Evolutionary conservation across 2,888 invertebrate genomes (phyloP).

Genomic region (Lapara coniferarum): DNA sequence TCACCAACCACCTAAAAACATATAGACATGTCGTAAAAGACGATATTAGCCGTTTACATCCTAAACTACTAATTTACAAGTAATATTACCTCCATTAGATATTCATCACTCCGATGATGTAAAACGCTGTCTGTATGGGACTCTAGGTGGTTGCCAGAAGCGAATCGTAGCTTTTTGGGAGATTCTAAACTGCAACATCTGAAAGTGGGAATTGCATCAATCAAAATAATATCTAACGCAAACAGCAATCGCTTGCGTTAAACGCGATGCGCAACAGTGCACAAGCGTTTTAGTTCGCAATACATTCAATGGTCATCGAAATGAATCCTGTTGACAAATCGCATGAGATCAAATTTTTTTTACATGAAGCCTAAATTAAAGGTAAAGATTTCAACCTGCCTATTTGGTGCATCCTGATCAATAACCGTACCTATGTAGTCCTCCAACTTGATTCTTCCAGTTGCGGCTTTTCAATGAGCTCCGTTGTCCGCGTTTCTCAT

Average conservation of each 20-base stretch:
- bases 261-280: too few relatives aligned
- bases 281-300: too few relatives aligned
- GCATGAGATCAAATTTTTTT: too few relatives aligned
- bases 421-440: constrained; percentile 68
- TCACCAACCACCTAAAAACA: constrained; percentile 82
- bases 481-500: constrained; percentile 60
- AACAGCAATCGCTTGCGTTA: too few relatives aligned
- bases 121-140: constrained; percentile 80
- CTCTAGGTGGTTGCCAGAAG: constrained; percentile 86
- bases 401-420: too few relatives aligned
- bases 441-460: constrained; percentile 79
- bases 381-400: too few relatives aligned
- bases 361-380: too few relatives aligned
- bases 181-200: constrained; percentile 92
- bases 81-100: constrained; percentile 74
- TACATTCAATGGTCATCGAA: too few relatives aligned
- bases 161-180: constrained; percentile 91
- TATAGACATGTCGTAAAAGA: background rate
- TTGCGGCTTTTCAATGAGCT: constrained; percentile 88
- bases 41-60: too few relatives aligned
- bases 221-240: background rate
- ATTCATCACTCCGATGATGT: constrained; percentile 80
- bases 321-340: too few relatives aligned
- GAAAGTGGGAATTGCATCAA: constrained; percentile 6
- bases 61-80: background rate